These are phyloP conservation scores for Cryptoleucopteryx plumbea DNA, from an alignment of 2,113 vertebrate genomes.

Conservation along the genomic window DNA sequence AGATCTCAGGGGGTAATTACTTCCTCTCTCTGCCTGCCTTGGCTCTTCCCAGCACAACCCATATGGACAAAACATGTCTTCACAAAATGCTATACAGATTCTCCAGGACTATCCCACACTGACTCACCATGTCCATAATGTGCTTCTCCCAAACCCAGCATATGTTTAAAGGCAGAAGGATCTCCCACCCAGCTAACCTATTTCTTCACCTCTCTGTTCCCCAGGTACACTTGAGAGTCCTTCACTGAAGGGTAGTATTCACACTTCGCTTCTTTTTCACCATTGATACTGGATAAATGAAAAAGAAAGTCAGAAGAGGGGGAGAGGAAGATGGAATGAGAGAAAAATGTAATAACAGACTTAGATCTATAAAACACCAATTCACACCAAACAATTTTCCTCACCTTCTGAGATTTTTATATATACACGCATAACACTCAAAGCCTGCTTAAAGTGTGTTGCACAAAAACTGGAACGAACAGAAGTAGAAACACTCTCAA, in stretches of 20 bases:
- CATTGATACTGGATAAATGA: not conserved
- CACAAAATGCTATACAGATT: accelerated
- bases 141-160: not conserved
- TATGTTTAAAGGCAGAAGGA: not conserved
- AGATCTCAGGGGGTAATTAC: not conserved
- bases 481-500: not conserved
- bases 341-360: not conserved
- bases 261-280: not conserved
- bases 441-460: not conserved
- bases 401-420: not conserved
- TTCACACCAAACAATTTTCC: not conserved
- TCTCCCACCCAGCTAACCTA: not conserved
- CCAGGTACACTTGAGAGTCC: not conserved
- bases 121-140: not conserved
- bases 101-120: not conserved
- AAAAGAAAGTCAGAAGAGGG: not conserved
- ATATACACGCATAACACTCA: not conserved
- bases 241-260: not conserved
- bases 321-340: not conserved
- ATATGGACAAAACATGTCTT: not conserved
- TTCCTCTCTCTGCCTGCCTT: not conserved
- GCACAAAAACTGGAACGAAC: not conserved
- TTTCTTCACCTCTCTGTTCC: not conserved
- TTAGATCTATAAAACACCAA: not conserved
- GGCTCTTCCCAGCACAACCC: not conserved